Conservation (phyloP, 2,113 vertebrate species). For the Rhinolophus sinicus region DNA sequence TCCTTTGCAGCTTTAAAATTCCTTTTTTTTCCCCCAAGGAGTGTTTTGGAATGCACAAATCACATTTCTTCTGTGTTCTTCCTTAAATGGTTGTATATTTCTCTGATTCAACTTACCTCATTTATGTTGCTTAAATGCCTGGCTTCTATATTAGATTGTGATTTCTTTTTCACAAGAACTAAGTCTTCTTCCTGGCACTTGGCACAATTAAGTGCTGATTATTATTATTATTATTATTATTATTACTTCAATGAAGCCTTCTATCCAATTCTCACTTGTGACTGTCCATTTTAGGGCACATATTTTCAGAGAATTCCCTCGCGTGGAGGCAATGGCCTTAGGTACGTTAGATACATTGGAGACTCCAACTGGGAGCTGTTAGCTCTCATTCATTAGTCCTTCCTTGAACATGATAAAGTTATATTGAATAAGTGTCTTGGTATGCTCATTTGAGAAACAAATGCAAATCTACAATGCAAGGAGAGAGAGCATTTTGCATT, state of each 20-base stretch:
- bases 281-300: conserved; percentile 12
- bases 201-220: background rate
- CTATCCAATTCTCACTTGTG: conserved; percentile 15
- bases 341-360: conserved; percentile 48
- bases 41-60: background rate
- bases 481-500: conserved; percentile 18
- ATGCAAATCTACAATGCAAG: conserved; percentile 47
- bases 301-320: conserved; percentile 56
- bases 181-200: conserved; percentile 21
- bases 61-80: conserved; percentile 3
- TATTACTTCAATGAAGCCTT: background rate
- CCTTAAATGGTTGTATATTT: background rate
- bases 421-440: conserved; percentile 39
- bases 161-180: conserved; percentile 26
- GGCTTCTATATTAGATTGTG: background rate
- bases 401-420: conserved; percentile 58
- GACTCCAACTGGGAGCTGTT: conserved; percentile 46
- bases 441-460: conserved; percentile 61
- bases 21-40: background rate
- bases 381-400: conserved; percentile 64
- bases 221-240: background rate
- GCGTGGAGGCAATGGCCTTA: background rate
- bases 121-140: background rate
- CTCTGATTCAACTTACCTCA: background rate
- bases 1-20: background rate